Evolutionary conservation across 2,888 invertebrate species (phyloP).

Genomic region (Auanema freiburgensis): DNA sequence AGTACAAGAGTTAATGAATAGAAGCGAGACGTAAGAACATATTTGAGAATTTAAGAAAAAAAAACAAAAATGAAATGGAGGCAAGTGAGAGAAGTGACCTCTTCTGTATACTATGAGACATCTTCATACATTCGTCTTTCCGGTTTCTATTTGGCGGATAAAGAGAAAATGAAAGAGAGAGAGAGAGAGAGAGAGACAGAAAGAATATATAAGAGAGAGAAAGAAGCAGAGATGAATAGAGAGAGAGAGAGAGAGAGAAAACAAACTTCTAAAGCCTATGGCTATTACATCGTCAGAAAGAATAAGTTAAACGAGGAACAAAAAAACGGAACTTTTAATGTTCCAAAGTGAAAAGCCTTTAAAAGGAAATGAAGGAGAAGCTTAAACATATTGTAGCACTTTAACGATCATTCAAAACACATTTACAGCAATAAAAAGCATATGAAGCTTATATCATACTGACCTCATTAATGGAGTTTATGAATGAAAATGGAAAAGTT

Average conservation of each 20-base stretch:
- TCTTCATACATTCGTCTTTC: no score
- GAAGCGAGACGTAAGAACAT: no score
- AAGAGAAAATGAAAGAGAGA: background rate
- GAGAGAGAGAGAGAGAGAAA: background rate
- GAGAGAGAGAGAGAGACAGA: conserved; percentile 3
- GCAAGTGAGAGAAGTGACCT: no score
- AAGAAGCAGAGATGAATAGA: no score
- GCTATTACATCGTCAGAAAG: background rate
- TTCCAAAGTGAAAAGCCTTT: background rate
- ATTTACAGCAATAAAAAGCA: no score
- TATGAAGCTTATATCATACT: background rate
- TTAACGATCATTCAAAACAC: conserved; percentile 1
- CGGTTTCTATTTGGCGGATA: no score
- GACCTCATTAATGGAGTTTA: background rate
- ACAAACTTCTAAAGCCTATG: background rate
- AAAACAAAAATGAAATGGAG: no score
- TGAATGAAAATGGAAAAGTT: background rate
- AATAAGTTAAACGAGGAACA: background rate
- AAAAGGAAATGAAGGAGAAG: background rate
- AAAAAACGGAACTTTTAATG: background rate
- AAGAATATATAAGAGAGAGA: background rate
- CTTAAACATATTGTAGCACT: background rate
- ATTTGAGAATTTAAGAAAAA: no score
- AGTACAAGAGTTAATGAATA: no score
- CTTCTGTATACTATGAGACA: no score